Percentiles rank a stretch among this genome's conserved stretches.
Conservation (phyloP, 2,797 vertebrate genomes). For the Bufotes viridis region DNA sequence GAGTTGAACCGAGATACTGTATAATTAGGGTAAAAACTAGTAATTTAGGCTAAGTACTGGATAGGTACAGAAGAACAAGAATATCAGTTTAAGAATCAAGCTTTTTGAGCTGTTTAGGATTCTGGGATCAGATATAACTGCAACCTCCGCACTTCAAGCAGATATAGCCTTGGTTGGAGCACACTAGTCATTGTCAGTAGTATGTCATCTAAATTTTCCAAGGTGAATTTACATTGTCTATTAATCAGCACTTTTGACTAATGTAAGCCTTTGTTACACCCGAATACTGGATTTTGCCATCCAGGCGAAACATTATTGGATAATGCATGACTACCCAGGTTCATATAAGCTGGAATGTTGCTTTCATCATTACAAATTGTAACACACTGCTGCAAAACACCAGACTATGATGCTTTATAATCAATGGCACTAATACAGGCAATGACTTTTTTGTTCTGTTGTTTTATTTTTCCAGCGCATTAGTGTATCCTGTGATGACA, state of each 20-base stretch:
- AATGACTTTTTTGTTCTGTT: slow-evolving; percentile 24
- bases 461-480: slow-evolving; percentile 40
- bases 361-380: slow-evolving; percentile 11
- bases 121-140: too few relatives aligned
- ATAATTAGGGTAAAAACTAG: too few relatives aligned
- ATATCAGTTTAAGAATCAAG: too few relatives aligned
- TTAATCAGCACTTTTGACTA: neutral
- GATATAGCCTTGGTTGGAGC: too few relatives aligned
- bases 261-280: neutral
- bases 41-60: too few relatives aligned
- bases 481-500: slow-evolving; percentile 45
- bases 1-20: too few relatives aligned
- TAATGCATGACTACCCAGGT: neutral
- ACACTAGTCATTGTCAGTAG: neutral
- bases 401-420: slow-evolving; percentile 1
- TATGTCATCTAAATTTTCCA: neutral
- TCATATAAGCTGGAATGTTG: neutral
- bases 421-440: slow-evolving; percentile 30
- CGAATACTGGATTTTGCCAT: neutral
- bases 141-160: too few relatives aligned
- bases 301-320: neutral
- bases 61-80: neutral
- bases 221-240: neutral
- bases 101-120: neutral
- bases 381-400: neutral